These are phyloP conservation scores for Lytechinus pictus DNA, from an alignment of 35 echinoderm and acorn worm species.

Conservation along the genomic window DNA sequence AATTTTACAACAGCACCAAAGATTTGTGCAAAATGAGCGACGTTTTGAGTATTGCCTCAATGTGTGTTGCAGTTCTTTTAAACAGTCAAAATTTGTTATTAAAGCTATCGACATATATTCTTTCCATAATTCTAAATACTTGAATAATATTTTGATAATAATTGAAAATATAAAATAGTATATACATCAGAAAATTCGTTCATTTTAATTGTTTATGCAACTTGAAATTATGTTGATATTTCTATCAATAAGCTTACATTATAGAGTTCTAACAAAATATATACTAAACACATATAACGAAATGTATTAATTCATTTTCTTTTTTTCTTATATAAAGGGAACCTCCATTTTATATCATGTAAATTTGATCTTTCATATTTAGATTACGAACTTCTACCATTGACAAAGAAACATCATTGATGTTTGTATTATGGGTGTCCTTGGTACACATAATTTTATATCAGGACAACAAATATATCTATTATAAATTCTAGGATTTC, in stretches of 20 bases:
- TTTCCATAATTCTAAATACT: neutral
- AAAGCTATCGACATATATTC: neutral
- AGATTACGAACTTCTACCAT: too few species aligned
- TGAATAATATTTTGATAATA: neutral
- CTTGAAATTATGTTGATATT: neutral
- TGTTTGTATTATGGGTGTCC: too few species aligned
- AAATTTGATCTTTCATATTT: too few species aligned
- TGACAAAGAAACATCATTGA: too few species aligned
- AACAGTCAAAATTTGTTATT: neutral
- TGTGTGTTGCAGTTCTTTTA: neutral
- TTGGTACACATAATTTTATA: too few species aligned
- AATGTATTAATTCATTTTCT: too few species aligned
- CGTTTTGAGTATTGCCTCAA: neutral
- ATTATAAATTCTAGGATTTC: too few species aligned
- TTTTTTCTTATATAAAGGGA: too few species aligned
- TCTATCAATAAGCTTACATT: neutral
- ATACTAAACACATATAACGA: too few species aligned
- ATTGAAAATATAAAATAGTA: neutral
- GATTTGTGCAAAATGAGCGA: neutral
- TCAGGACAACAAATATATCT: too few species aligned
- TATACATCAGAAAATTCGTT: neutral
- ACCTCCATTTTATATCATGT: too few species aligned
- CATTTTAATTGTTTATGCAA: constrained; percentile 3
- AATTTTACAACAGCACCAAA: neutral
- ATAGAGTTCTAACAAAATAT: neutral